Percentiles rank a stretch among this genome's conserved stretches.
Conservation (phyloP, 2,888 invertebrate species). For the Leptothorax acervorum region DNA sequence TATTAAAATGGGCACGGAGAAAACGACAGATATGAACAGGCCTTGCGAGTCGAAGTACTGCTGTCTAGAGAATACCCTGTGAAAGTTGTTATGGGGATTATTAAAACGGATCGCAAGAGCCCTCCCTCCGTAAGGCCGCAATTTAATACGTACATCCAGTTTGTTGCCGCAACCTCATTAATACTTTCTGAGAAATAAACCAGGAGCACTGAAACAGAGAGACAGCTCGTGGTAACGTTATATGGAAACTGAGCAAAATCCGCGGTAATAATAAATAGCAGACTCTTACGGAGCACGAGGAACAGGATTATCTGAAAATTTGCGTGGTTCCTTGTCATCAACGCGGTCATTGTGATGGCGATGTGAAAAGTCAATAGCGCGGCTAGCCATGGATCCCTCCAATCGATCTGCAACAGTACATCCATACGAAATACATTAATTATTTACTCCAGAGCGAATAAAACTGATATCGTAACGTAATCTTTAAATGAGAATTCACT, state of each 20-base stretch:
- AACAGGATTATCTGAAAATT: slow-evolving; percentile 95
- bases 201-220: slow-evolving; percentile 89
- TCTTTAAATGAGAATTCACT: background rate
- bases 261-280: slow-evolving; percentile 2
- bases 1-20: slow-evolving; percentile 96
- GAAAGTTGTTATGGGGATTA: slow-evolving; percentile 58
- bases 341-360: slow-evolving; percentile 91
- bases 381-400: slow-evolving; percentile 95
- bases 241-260: background rate
- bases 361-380: slow-evolving; percentile 92
- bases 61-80: slow-evolving; percentile 93
- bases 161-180: slow-evolving; percentile 94
- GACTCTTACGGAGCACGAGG: slow-evolving; percentile 90
- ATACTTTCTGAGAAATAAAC: slow-evolving; percentile 97
- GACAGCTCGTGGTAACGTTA: background rate
- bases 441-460: background rate
- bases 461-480: background rate
- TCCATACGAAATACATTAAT: background rate
- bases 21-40: slow-evolving; percentile 96
- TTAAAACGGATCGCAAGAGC: background rate
- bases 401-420: slow-evolving; percentile 91
- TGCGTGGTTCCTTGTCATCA: slow-evolving; percentile 94
- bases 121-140: too few relatives aligned
- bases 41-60: slow-evolving; percentile 98
- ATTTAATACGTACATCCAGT: slow-evolving; percentile 89